Percentiles rank a stretch among this genome's conserved stretches.
Conservation (phyloP, 1,140 invertebrate genomes). For the Aplysia californica region DNA sequence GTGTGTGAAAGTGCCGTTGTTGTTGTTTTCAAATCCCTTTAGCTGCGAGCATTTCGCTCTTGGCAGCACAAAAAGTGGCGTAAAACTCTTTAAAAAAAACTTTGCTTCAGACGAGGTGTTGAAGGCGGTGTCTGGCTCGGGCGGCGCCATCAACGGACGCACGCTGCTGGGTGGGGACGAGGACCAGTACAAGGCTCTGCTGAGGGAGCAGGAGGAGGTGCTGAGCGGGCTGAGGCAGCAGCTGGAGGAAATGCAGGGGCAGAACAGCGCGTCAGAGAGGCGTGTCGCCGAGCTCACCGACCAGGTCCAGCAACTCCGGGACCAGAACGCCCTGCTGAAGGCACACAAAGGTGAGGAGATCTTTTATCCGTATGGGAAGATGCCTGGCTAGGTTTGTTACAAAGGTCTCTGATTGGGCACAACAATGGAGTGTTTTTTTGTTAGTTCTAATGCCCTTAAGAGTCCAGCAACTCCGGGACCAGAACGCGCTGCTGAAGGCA, state of each 20-base stretch:
- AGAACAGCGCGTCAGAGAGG: conserved; percentile 66
- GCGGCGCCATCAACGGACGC: conserved; percentile 11
- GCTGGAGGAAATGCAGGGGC: conserved; percentile 53
- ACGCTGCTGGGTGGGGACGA: background rate
- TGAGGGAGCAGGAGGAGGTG: conserved; percentile 71
- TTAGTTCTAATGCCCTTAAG: too few species aligned
- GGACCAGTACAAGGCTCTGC: conserved; percentile 26
- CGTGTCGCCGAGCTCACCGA: conserved; percentile 79
- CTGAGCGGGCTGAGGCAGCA: conserved; percentile 46
- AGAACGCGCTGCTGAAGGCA: background rate
- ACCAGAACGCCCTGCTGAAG: conserved; percentile 89
- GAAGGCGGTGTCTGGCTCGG: conserved; percentile 71
- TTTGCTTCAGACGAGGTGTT: conserved; percentile 66
- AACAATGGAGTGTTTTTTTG: too few species aligned
- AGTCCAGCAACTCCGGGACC: too few species aligned
- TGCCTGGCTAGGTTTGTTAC: too few species aligned
- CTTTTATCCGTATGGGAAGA: too few species aligned
- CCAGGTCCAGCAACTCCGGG: conserved; percentile 81
- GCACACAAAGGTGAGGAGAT: conserved; percentile 74
- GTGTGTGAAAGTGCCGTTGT: too few species aligned
- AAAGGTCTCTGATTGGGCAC: too few species aligned
- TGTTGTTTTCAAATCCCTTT: too few species aligned
- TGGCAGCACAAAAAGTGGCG: too few species aligned
- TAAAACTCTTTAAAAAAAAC: too few species aligned
- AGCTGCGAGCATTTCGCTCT: too few species aligned